These are phyloP conservation scores for Chlamydotis undulata DNA, from an alignment of 2,113 vertebrate genomes.

Conservation along the genomic window DNA sequence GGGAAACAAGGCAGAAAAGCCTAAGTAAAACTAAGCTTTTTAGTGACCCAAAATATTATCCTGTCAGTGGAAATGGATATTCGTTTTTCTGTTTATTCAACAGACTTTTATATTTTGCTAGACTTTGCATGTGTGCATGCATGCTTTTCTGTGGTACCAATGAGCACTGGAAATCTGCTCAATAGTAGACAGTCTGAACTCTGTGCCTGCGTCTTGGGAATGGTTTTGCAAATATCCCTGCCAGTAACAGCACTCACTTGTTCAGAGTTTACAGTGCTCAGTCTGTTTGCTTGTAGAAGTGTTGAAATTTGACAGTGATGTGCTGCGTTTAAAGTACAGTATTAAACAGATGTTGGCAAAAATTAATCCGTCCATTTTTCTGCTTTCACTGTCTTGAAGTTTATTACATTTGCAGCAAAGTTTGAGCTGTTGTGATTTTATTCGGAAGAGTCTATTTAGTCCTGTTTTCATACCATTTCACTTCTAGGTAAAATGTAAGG, in stretches of 20 bases:
- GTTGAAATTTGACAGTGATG: not conserved
- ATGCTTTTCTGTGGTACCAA: not conserved
- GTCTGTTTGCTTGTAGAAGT: not conserved
- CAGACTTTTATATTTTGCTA: not conserved
- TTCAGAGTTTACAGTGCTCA: not conserved
- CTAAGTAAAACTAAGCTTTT: not conserved
- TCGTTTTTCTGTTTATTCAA: not conserved
- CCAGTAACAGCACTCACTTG: not conserved
- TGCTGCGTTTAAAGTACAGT: not conserved
- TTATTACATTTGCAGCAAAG: not conserved
- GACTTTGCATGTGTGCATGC: fast-evolving
- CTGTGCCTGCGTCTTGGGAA: not conserved
- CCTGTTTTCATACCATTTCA: not conserved
- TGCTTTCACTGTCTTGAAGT: not conserved
- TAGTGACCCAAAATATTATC: not conserved
- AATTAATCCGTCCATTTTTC: not conserved
- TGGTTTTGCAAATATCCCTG: not conserved
- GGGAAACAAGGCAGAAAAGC: not conserved
- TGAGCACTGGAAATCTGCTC: not conserved
- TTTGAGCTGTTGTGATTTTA: not conserved
- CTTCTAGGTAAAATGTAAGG: not conserved
- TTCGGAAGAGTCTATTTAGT: not conserved
- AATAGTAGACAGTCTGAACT: not conserved
- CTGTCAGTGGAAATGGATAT: not conserved
- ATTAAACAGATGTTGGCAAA: not conserved